A percentile compares a stretch with the other conserved stretches of the same genome.
Conservation (phyloP, 1,140 invertebrate species). For the Hyles euphorbiae region DNA sequence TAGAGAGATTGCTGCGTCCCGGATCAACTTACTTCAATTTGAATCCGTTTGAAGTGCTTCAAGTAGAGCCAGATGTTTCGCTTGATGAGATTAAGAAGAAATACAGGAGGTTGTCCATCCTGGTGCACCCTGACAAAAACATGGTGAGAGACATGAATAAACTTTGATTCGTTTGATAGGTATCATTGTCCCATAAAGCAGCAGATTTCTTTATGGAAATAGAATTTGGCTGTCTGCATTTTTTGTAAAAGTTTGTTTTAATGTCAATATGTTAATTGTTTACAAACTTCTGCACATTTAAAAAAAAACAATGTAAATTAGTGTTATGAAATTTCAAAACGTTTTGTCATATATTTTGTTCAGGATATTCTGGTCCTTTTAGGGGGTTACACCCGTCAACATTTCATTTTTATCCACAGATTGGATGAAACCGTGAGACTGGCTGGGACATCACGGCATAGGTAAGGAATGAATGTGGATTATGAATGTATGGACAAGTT, state of each 20-base stretch:
- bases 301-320: too few relatives aligned
- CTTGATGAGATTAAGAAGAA: constrained; percentile 97
- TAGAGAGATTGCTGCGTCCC: constrained; percentile 92
- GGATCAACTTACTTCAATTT: constrained; percentile 98
- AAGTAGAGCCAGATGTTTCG: constrained; percentile 92
- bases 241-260: too few relatives aligned
- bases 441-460: constrained; percentile 35
- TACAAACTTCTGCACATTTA: too few relatives aligned
- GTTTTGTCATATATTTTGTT: too few relatives aligned
- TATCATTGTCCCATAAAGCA: background rate
- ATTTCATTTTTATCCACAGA: constrained; percentile 73
- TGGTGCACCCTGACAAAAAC: constrained; percentile 99
- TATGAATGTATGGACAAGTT: background rate
- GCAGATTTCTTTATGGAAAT: background rate
- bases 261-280: too few relatives aligned
- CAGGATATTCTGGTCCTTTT: constrained; percentile 21
- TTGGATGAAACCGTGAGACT: constrained; percentile 44
- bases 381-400: constrained; percentile 71
- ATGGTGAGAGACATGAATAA: constrained; percentile 48
- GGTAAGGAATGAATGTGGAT: constrained; percentile 49
- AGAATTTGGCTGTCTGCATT: background rate
- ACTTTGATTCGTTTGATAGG: background rate
- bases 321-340: too few relatives aligned
- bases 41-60: constrained; percentile 96
- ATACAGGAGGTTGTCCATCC: constrained; percentile 95